Evolutionary conservation across 2,797 vertebrate genomes (phyloP).

Genomic region (Centroberyx gerrardi): DNA sequence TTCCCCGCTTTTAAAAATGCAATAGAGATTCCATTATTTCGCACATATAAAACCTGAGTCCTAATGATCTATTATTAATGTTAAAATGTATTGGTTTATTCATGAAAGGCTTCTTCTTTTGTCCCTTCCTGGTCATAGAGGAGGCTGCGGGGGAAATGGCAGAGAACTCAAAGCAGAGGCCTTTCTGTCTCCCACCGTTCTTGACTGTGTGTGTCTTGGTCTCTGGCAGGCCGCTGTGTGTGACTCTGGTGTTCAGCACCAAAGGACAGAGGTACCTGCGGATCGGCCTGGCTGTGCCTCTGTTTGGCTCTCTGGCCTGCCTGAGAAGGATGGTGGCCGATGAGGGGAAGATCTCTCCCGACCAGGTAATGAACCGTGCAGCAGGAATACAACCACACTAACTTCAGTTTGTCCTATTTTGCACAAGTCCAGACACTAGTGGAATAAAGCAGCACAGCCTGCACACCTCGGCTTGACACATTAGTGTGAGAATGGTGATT

Average conservation of each 20-base stretch:
- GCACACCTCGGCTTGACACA: not conserved
- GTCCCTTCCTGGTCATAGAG: conserved; percentile 53
- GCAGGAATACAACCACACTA: not conserved
- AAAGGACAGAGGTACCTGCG: conserved; percentile 90
- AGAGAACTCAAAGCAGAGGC: conserved; percentile 42
- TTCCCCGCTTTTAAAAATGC: conserved; percentile 76
- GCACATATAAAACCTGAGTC: conserved; percentile 66
- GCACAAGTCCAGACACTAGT: not conserved
- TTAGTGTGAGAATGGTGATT: not conserved
- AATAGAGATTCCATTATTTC: conserved; percentile 81
- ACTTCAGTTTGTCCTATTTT: not conserved
- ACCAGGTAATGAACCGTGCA: conserved; percentile 86
- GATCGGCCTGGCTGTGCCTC: conserved; percentile 90
- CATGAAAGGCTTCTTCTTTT: conserved; percentile 71
- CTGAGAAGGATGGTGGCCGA: conserved; percentile 92
- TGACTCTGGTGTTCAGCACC: conserved; percentile 92
- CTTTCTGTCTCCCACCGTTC: not conserved
- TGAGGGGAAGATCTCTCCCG: conserved; percentile 88
- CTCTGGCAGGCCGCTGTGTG: conserved; percentile 87
- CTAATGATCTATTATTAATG: conserved; percentile 84
- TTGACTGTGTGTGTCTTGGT: conserved; percentile 41
- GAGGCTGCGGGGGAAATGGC: conserved; percentile 19
- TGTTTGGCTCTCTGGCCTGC: conserved; percentile 88
- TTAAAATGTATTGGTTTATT: conserved; percentile 81
- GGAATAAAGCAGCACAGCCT: not conserved